A percentile compares a stretch with the other conserved stretches of the same genome.
Evolutionary conservation across 2,888 invertebrate genomes (phyloP).

Genomic region (Nemotelus pantherinus): DNA sequence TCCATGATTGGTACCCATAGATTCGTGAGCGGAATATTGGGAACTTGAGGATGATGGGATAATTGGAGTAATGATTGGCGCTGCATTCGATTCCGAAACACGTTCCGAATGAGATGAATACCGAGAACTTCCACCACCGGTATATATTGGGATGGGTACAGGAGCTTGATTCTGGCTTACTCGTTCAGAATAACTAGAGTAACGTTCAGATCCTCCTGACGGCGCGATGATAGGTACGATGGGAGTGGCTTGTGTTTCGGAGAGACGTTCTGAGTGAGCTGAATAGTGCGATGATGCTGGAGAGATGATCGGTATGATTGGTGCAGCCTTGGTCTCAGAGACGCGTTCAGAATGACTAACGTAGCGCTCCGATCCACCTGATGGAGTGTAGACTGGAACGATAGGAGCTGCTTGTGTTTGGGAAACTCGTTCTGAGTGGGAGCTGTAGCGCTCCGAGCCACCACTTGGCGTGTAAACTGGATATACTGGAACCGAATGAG

Average conservation of each 20-base stretch:
- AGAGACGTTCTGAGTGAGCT: constrained; percentile 46
- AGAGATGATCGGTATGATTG: constrained; percentile 34
- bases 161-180: constrained; percentile 54
- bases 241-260: constrained; percentile 43
- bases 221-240: constrained; percentile 42
- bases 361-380: constrained; percentile 43
- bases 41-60: constrained; percentile 36
- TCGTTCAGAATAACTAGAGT: constrained; percentile 46
- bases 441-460: constrained; percentile 39
- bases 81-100: constrained; percentile 19
- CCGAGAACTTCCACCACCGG: constrained; percentile 45
- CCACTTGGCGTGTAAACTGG: constrained; percentile 40
- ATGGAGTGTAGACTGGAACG: constrained; percentile 35
- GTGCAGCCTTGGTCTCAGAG: constrained; percentile 36
- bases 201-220: constrained; percentile 40
- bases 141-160: constrained; percentile 52
- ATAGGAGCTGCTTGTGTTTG: constrained; percentile 43
- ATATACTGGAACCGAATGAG: constrained; percentile 30
- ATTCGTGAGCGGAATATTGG: constrained; percentile 27
- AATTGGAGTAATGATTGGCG: constrained; percentile 39
- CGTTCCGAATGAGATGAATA: constrained; percentile 49
- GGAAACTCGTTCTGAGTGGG: constrained; percentile 48
- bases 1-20: constrained; percentile 33
- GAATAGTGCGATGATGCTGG: constrained; percentile 42
- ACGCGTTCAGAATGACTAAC: constrained; percentile 44